Conservation (phyloP, 2,113 vertebrate species). For the Cacatua alba region DNA sequence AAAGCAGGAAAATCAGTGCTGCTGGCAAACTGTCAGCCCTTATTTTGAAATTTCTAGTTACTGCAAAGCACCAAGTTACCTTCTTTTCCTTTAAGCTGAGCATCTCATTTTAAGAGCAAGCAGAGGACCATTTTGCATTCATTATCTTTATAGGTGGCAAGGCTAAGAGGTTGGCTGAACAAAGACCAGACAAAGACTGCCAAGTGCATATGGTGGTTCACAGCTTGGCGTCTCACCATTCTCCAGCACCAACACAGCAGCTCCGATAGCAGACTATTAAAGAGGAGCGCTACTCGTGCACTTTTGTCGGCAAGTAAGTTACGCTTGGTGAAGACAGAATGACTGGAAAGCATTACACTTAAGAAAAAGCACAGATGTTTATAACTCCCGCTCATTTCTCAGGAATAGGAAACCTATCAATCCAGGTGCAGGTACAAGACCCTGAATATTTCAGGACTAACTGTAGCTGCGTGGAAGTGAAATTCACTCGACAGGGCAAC, state of each 20-base stretch:
- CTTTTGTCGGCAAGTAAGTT: slow-evolving; percentile 77
- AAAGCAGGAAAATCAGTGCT: neutral
- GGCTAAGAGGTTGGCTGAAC: slow-evolving; percentile 77
- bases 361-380: slow-evolving; percentile 65
- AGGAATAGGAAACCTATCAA: slow-evolving; percentile 43
- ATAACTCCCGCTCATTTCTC: slow-evolving; percentile 50
- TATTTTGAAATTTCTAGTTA: slow-evolving; percentile 29
- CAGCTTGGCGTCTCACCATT: slow-evolving; percentile 75
- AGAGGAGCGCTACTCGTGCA: slow-evolving; percentile 72
- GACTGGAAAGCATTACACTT: slow-evolving; percentile 62
- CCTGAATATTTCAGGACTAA: slow-evolving; percentile 21
- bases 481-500: neutral
- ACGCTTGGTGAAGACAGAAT: slow-evolving; percentile 72
- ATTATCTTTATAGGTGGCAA: slow-evolving; percentile 77
- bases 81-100: slow-evolving; percentile 61
- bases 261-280: slow-evolving; percentile 72
- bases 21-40: neutral
- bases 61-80: slow-evolving; percentile 27
- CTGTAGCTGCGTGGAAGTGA: neutral
- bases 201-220: slow-evolving; percentile 79
- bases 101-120: slow-evolving; percentile 66
- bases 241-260: slow-evolving; percentile 75
- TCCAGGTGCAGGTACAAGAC: slow-evolving; percentile 22
- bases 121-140: slow-evolving; percentile 70
- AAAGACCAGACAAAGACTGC: slow-evolving; percentile 78